phyloP scores from a whole-genome alignment of 2,888 invertebrate genomes.

The Latheticus oryzae region DNA sequence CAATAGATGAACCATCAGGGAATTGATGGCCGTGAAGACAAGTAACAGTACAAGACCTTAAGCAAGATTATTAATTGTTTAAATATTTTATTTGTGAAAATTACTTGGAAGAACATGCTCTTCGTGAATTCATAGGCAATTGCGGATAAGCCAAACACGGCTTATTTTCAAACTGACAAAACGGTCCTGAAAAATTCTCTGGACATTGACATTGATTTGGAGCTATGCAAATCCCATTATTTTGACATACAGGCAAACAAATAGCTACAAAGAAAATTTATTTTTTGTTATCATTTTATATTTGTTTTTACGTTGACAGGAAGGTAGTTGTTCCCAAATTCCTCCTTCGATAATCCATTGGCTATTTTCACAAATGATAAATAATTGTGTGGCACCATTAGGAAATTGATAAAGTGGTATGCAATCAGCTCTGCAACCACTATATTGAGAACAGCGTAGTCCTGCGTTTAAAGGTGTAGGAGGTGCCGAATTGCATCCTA shows the following conservation, averaged over 20 bases:
- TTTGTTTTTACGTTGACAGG: conserved; percentile 71
- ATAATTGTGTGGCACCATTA: conserved; percentile 66
- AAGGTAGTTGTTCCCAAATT: conserved; percentile 67
- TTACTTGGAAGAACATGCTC: conserved; percentile 75
- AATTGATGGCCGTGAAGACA: conserved; percentile 77
- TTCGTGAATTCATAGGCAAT: conserved; percentile 74
- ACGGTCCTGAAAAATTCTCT: conserved; percentile 76
- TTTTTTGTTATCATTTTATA: background rate
- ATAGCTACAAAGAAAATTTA: conserved; percentile 69
- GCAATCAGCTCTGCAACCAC: conserved; percentile 69
- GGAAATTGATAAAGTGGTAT: conserved; percentile 68
- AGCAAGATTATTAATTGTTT: background rate
- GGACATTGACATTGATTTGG: conserved; percentile 83
- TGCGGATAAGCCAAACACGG: conserved; percentile 77
- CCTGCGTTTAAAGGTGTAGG: conserved; percentile 59
- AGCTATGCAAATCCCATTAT: conserved; percentile 82
- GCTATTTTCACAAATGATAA: conserved; percentile 66
- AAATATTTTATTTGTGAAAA: background rate
- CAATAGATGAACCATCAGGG: conserved; percentile 76
- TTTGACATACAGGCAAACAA: conserved; percentile 81
- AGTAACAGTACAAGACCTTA: conserved; percentile 75
- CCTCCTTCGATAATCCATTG: conserved; percentile 67
- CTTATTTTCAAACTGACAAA: conserved; percentile 80
- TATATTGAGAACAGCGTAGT: conserved; percentile 61
- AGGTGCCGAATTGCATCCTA: conserved; percentile 59